Base-by-base conservation (phyloP, 2,888 invertebrate genomes). In the Sinopyrophorus schimmeli region DNA sequence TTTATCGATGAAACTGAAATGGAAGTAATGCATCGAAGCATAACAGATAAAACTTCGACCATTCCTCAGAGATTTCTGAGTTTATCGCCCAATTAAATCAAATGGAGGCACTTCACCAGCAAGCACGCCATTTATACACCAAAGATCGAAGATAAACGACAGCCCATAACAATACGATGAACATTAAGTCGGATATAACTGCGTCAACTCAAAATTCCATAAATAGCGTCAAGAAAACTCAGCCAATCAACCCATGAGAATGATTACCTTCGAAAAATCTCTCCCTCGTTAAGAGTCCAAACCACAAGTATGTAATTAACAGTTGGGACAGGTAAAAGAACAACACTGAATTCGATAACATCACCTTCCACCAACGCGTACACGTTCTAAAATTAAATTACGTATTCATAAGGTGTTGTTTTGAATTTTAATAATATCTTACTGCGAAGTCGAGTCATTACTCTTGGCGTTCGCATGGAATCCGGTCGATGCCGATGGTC, bases 11-110 rank as follows among this genome's bases (percentile, higher is more conserved):
- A 43, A 42, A 35, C 20, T 20, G 32, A 27, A 30, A 51, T 16
- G 37, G 47, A 42, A 39, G 47, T 28, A 38, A 38, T 39, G 48
- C 48, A 53, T 51, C 32, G 46, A 37, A 16, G 46, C 44, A 39
- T 47, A 46, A 54, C 53, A 46, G 54, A 47, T 46, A 50, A 51
- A 47, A 49, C 47, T 34, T 43, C 17, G 38, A 37, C 32, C 52
- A 53, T 52, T 63, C 58, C 55, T 54, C 53, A 53, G 58, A 57
- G 51, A 60, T 59, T 60, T 58, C 58, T 52, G 57, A 55, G 44
- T 67, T 69, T 69, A 69, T 69, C 68, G 60, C 61, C 68, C 69
- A 69, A 68, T 69, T 69, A 69, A 64, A 69, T 69, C 67, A 63
- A 67, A 66, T 66, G 64, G 65, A 67, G 63, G 62, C 66, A 65